These are phyloP conservation scores for Saturnia japonica DNA, from an alignment of 2,888 invertebrate genomes.

Conservation along the genomic window DNA sequence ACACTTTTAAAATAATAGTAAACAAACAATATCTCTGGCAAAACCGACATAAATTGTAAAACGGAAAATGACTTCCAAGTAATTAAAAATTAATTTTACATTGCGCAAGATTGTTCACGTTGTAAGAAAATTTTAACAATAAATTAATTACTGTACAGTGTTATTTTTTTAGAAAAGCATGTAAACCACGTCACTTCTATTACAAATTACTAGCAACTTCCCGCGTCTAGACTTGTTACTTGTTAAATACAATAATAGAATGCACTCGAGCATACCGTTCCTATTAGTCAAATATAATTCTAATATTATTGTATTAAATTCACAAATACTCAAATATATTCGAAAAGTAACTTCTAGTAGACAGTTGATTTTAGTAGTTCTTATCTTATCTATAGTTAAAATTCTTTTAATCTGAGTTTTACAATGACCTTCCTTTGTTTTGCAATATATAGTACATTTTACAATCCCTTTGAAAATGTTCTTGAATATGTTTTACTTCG, in stretches of 20 bases:
- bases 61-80: background rate
- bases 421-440: background rate
- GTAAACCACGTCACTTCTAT: background rate
- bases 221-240: too few species aligned
- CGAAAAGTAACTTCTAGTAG: background rate
- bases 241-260: too few species aligned
- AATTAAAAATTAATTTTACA: background rate
- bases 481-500: background rate
- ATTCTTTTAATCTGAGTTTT: background rate
- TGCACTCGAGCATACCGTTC: too few species aligned
- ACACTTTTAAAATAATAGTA: background rate
- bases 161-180: background rate
- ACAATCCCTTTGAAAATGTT: background rate
- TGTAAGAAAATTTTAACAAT: background rate
- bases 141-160: background rate
- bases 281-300: too few species aligned
- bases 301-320: background rate
- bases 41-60: background rate
- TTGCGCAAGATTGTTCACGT: background rate
- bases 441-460: background rate
- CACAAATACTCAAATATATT: background rate
- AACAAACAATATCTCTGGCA: background rate
- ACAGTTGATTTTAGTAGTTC: background rate
- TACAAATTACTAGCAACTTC: too few species aligned
- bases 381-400: background rate